Evolutionary conservation across 2,113 vertebrate species (phyloP).

Genomic region (Rhabdomys dilectus): DNA sequence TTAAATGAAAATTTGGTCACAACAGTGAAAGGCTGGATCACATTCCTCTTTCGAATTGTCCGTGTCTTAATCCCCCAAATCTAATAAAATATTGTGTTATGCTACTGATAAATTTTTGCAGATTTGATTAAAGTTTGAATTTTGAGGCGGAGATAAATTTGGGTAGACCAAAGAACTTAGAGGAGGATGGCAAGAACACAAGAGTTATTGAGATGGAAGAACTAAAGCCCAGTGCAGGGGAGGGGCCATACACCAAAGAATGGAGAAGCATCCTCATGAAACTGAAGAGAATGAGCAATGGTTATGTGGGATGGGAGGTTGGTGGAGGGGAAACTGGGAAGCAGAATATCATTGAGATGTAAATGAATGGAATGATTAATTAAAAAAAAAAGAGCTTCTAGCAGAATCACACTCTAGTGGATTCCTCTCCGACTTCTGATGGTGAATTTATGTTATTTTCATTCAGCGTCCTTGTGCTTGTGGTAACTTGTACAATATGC

Average conservation of each 20-base stretch:
- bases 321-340: no score
- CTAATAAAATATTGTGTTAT: background rate
- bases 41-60: background rate
- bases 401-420: background rate
- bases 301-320: no score
- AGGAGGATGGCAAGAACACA: background rate
- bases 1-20: background rate
- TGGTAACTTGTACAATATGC: background rate
- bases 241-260: background rate
- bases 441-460: background rate
- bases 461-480: background rate
- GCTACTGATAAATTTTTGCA: background rate
- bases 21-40: background rate
- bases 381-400: background rate
- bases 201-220: background rate
- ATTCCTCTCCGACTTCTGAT: background rate
- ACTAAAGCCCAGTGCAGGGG: background rate
- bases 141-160: background rate
- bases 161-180: no score
- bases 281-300: accelerated
- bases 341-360: no score
- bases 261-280: accelerated
- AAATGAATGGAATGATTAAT: no score
- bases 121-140: background rate
- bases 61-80: background rate